These are phyloP conservation scores for Argopecten irradians DNA, from an alignment of 1,140 invertebrate species.

Conservation along the genomic window DNA sequence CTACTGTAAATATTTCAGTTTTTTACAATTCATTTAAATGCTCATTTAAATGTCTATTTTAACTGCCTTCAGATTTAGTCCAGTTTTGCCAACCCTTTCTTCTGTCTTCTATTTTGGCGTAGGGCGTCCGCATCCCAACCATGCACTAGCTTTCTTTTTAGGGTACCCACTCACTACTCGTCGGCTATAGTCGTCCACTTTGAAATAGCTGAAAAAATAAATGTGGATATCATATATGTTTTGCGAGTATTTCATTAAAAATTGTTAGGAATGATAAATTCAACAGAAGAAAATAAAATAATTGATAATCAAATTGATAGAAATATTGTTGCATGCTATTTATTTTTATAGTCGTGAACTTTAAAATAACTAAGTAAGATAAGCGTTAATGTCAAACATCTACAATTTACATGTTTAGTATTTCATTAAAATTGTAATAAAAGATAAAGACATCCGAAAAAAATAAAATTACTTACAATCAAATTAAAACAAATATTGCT, in stretches of 20 bases:
- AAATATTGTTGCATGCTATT: background rate
- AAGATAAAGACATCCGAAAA: too few relatives aligned
- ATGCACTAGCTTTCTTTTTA: conserved; percentile 55
- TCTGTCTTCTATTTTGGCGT: conserved; percentile 50
- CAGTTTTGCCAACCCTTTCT: too few relatives aligned
- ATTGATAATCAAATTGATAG: background rate
- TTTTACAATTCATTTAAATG: too few relatives aligned
- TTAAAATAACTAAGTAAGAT: too few relatives aligned
- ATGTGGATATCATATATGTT: background rate
- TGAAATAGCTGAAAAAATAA: conserved; percentile 56
- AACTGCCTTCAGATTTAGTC: too few relatives aligned
- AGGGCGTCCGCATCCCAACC: conserved; percentile 54
- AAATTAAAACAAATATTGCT: background rate
- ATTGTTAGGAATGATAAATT: background rate
- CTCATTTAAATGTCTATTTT: too few relatives aligned
- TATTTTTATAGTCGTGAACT: background rate
- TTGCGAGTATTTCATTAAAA: background rate
- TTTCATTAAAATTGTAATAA: too few relatives aligned
- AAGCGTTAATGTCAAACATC: too few relatives aligned
- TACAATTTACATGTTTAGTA: too few relatives aligned
- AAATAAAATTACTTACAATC: too few relatives aligned
- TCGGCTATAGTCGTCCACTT: conserved; percentile 49
- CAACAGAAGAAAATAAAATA: background rate
- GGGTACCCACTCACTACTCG: conserved; percentile 44
- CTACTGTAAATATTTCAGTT: too few relatives aligned